phyloP scores from a whole-genome alignment of 2,888 invertebrate genomes.

The Noctua fimbriata region DNA sequence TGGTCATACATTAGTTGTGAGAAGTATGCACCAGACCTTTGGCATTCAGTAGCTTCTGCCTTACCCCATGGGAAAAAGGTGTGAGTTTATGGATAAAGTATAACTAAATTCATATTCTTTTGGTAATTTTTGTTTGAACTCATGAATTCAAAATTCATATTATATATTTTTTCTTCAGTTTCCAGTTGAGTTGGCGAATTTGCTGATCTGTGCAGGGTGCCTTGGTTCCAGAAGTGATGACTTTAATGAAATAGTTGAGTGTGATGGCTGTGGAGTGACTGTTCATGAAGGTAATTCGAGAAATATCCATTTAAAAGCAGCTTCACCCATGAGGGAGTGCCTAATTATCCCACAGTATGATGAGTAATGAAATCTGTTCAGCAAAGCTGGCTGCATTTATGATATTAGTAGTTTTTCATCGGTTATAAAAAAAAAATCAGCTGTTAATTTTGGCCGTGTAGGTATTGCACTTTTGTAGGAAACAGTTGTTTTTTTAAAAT shows the following conservation, averaged over 20 bases:
- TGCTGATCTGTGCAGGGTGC: conserved; percentile 97
- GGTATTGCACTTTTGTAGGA: too few species aligned
- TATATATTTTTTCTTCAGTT: conserved; percentile 73
- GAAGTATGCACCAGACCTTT: not conserved
- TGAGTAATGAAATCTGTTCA: not conserved
- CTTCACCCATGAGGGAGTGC: not conserved
- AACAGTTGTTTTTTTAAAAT: too few species aligned
- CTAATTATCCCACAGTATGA: not conserved
- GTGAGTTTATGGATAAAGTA: not conserved
- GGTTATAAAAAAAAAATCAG: too few species aligned
- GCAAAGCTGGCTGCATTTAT: not conserved
- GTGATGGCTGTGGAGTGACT: conserved; percentile 98
- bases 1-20: not conserved
- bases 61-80: not conserved
- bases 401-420: not conserved
- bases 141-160: not conserved
- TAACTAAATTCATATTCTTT: not conserved
- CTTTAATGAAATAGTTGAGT: conserved; percentile 98
- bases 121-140: not conserved
- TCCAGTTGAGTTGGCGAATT: conserved; percentile 90
- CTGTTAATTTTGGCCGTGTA: too few species aligned
- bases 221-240: conserved; percentile 98
- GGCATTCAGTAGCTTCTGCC: not conserved
- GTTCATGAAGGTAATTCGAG: conserved; percentile 96
- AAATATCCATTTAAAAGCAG: not conserved